A percentile compares a stretch with the other conserved stretches of the same genome.
Evolutionary conservation across 2,113 vertebrate genomes (phyloP).

Genomic region (Tragelaphus strepsiceros): DNA sequence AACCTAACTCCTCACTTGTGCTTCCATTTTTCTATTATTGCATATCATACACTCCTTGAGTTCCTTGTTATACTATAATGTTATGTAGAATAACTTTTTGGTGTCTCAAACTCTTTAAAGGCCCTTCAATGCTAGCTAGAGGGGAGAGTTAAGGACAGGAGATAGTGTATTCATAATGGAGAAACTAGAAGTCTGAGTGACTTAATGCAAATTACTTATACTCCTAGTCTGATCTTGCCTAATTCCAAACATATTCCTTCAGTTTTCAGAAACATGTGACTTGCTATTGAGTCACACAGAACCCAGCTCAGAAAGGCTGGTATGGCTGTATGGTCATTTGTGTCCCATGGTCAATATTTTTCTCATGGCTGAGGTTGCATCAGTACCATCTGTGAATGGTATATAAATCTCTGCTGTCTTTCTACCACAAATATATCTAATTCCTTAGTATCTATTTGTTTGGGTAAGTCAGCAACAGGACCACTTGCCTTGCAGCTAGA

Average conservation of each 20-base stretch:
- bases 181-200: not conserved
- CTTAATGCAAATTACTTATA: not conserved
- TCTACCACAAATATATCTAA: not conserved
- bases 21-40: not conserved
- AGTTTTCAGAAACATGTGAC: not conserved
- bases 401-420: not conserved
- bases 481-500: not conserved
- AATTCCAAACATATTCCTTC: not conserved
- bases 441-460: not conserved
- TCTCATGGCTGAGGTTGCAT: not conserved
- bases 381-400: not conserved
- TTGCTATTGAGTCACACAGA: not conserved
- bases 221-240: not conserved
- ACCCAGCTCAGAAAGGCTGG: not conserved
- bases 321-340: not conserved
- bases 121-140: not conserved
- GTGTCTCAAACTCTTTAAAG: not conserved
- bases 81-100: not conserved
- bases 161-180: too few species aligned
- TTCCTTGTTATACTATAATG: not conserved
- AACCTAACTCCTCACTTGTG: not conserved
- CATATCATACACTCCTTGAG: not conserved
- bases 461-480: not conserved
- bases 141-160: not conserved
- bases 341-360: not conserved